Percentiles rank a stretch among this genome's conserved stretches.
These are phyloP conservation scores for Hydrolagus affinis DNA, from an alignment of 2,113 vertebrate genomes.

Conservation along the genomic window DNA sequence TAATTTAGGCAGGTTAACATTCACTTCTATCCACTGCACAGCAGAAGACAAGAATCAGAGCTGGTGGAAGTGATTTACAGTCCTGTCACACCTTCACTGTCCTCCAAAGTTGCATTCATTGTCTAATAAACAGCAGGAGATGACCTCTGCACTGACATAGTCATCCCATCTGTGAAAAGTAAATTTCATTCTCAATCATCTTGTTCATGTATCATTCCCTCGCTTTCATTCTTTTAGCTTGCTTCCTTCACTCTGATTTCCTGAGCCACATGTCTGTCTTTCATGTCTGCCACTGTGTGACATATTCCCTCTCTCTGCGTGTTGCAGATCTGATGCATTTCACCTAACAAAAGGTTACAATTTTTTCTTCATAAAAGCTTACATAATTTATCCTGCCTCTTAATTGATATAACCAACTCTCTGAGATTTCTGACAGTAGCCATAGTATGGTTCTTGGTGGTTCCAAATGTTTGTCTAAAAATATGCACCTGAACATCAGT, in stretches of 20 bases:
- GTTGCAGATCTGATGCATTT: background rate
- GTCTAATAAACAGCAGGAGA: background rate
- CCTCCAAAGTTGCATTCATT: background rate
- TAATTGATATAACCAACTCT: background rate
- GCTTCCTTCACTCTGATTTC: constrained; percentile 6
- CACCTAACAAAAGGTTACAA: background rate
- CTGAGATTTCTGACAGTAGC: background rate
- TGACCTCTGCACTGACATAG: constrained; percentile 5
- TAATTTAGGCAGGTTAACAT: background rate
- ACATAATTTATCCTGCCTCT: background rate
- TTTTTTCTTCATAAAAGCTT: background rate
- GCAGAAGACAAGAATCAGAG: background rate
- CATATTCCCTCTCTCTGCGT: background rate
- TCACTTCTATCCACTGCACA: background rate
- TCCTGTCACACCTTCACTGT: background rate
- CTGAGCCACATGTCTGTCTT: background rate
- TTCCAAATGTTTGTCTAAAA: background rate
- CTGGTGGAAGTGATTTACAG: background rate
- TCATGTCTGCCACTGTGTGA: background rate
- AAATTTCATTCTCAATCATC: constrained; percentile 29
- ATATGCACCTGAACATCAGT: background rate
- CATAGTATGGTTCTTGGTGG: background rate
- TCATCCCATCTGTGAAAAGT: background rate
- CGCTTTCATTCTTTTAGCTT: background rate
- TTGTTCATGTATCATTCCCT: background rate